Percentiles rank a stretch among this genome's conserved stretches.
Conservation (phyloP, 2,888 invertebrate genomes). For the Sphecodes monilicornis region DNA sequence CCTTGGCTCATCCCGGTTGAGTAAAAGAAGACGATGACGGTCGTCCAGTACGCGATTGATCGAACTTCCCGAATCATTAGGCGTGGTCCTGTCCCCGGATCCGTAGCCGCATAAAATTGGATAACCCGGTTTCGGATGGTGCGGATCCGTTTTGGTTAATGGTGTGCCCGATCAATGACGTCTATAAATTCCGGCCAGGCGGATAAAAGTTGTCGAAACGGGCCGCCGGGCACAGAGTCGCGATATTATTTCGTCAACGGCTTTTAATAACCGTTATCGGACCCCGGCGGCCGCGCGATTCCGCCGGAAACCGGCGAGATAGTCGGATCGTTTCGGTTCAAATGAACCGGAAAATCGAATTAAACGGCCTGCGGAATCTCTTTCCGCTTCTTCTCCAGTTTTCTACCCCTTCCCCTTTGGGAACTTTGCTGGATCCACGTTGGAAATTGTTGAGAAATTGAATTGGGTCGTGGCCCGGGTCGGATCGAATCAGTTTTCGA, state of each 20-base stretch:
- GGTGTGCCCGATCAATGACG: slow-evolving; percentile 18
- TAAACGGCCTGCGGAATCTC: not conserved
- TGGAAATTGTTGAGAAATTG: not conserved
- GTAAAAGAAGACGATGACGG: not conserved
- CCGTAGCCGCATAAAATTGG: slow-evolving; percentile 15
- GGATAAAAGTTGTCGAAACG: slow-evolving; percentile 34
- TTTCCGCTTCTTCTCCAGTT: not conserved
- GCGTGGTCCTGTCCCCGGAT: not conserved
- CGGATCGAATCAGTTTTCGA: not conserved
- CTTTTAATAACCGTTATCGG: slow-evolving; percentile 30
- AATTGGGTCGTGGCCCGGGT: not conserved
- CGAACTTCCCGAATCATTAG: slow-evolving; percentile 28
- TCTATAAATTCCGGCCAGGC: slow-evolving; percentile 31
- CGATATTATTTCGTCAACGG: slow-evolving; percentile 13
- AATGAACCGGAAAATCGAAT: slow-evolving; percentile 5
- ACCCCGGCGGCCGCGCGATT: not conserved
- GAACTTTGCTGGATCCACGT: not conserved
- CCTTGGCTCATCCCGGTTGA: not conserved
- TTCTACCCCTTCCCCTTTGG: not conserved
- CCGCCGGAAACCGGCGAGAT: not conserved
- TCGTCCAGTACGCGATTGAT: slow-evolving; percentile 15
- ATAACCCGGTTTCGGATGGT: slow-evolving; percentile 18
- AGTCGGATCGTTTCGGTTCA: slow-evolving; percentile 2
- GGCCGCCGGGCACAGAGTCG: not conserved
- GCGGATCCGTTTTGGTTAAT: slow-evolving; percentile 2